A percentile compares a stretch with the other conserved stretches of the same genome.
Evolutionary conservation across 2,888 invertebrate species (phyloP).

Genomic region (Achlya flavicornis): DNA sequence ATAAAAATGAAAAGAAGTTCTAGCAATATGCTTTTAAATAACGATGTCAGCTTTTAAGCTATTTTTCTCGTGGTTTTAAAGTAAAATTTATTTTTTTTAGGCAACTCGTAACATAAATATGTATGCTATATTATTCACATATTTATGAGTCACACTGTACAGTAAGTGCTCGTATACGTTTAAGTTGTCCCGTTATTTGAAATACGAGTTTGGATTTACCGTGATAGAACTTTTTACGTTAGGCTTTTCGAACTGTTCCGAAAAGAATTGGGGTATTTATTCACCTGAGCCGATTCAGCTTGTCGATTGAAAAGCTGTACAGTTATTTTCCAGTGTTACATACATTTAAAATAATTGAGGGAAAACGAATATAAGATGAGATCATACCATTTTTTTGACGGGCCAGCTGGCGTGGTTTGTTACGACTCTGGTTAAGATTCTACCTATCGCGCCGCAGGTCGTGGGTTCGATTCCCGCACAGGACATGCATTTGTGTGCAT

Average conservation of each 20-base stretch:
- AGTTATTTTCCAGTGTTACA: background rate
- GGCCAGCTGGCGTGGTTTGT: too few relatives aligned
- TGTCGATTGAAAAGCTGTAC: background rate
- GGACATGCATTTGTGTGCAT: too few relatives aligned
- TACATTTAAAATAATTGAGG: too few relatives aligned
- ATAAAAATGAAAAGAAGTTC: background rate
- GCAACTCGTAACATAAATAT: slow-evolving; percentile 2
- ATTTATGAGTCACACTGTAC: slow-evolving; percentile 8
- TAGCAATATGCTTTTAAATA: background rate
- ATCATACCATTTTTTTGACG: too few relatives aligned
- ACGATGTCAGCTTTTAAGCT: background rate
- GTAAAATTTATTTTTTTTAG: background rate
- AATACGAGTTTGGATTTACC: background rate
- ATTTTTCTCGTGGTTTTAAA: background rate
- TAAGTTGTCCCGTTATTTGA: slow-evolving; percentile 2
- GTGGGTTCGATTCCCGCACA: too few relatives aligned
- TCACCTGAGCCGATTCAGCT: background rate
- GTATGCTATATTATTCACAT: slow-evolving; percentile 7
- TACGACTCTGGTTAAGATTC: too few relatives aligned
- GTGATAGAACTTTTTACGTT: slow-evolving; percentile 4
- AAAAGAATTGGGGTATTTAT: slow-evolving; percentile 2
- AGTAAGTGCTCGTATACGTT: background rate
- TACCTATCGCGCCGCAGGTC: too few relatives aligned
- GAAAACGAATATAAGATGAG: too few relatives aligned
- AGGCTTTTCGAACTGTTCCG: background rate